A percentile compares a stretch with the other conserved stretches of the same genome.
phyloP scores from a whole-genome alignment of 2,113 vertebrate species.

The Recurvirostra avosetta region DNA sequence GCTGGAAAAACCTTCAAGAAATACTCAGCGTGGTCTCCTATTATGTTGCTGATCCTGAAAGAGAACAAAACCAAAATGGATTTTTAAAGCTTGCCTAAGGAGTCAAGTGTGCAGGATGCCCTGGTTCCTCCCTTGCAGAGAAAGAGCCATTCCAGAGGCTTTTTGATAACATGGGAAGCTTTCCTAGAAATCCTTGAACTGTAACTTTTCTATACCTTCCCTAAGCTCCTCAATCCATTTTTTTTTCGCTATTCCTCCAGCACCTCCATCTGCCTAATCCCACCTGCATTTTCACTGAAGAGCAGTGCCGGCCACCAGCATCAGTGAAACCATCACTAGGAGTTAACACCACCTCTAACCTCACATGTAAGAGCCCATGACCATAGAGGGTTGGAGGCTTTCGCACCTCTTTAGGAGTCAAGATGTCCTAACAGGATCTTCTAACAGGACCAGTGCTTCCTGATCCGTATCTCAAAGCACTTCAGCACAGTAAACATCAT shows the following conservation, averaged over 20 bases:
- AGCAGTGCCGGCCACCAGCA: background rate
- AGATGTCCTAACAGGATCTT: background rate
- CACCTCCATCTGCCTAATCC: background rate
- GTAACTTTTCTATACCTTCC: background rate
- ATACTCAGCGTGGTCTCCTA: slow-evolving; percentile 56
- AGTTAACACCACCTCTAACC: background rate
- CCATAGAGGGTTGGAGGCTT: background rate
- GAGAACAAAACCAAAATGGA: background rate
- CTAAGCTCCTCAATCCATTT: background rate
- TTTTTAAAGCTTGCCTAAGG: background rate
- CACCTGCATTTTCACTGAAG: background rate
- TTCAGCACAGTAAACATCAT: background rate
- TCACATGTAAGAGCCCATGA: background rate
- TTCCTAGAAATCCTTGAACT: background rate
- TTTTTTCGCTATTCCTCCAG: background rate
- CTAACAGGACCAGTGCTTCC: background rate
- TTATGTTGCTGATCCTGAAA: slow-evolving; percentile 59
- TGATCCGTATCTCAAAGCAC: background rate
- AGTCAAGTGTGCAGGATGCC: background rate
- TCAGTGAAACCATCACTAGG: background rate
- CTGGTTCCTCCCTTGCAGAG: background rate
- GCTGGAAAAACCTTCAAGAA: slow-evolving; percentile 67
- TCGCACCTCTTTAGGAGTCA: background rate
- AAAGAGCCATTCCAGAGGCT: background rate
- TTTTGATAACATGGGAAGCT: background rate